Evolutionary conservation across 2,113 vertebrate genomes (phyloP).

Genomic region (Sprattus sprattus): DNA sequence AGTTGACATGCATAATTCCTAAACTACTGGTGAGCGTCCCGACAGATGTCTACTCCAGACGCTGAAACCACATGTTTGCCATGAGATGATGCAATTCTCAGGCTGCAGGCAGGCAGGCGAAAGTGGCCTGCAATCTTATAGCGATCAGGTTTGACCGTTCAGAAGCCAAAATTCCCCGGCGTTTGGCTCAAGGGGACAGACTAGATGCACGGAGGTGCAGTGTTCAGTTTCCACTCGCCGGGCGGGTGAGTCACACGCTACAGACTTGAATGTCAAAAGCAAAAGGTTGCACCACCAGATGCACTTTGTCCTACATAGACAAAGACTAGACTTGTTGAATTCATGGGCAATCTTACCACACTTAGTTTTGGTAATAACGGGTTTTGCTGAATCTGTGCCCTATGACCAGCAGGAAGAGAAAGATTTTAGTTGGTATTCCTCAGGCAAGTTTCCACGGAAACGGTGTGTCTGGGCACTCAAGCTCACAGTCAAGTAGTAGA

Average conservation of each 20-base stretch:
- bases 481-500: background rate
- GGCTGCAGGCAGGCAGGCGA: background rate
- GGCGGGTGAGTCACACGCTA: background rate
- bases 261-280: conserved; percentile 1
- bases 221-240: background rate
- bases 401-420: background rate
- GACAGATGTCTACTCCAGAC: background rate
- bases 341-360: background rate
- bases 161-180: background rate
- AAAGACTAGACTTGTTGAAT: background rate
- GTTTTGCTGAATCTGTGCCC: background rate
- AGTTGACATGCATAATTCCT: background rate
- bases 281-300: background rate
- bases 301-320: background rate
- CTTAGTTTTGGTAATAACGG: background rate
- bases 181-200: conserved; percentile 5
- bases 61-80: conserved; percentile 1
- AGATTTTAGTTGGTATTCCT: background rate
- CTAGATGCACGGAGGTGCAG: background rate
- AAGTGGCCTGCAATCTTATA: background rate
- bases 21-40: conserved; percentile 3
- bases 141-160: background rate
- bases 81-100: conserved; percentile 5
- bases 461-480: background rate
- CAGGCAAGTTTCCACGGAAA: conserved; percentile 9